Evolutionary conservation across 2,888 invertebrate species (phyloP).

Genomic region (Physocephala rufipes): DNA sequence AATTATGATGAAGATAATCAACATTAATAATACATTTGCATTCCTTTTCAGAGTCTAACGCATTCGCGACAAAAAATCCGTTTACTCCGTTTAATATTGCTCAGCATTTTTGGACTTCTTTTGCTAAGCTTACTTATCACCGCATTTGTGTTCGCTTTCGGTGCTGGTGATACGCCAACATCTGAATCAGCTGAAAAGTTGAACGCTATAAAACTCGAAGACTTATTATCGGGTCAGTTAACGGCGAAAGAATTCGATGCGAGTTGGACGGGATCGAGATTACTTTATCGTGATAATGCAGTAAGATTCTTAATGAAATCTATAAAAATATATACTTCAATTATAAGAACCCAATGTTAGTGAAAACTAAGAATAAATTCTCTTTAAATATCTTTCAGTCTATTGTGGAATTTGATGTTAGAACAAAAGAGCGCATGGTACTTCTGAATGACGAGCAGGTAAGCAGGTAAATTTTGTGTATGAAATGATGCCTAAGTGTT

Average conservation of each 20-base stretch:
- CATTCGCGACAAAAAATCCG: constrained; percentile 68
- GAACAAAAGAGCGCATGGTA: constrained; percentile 45
- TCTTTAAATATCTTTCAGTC: constrained; percentile 46
- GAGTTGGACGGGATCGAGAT: constrained; percentile 78
- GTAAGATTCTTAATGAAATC: constrained; percentile 48
- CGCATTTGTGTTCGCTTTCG: constrained; percentile 70
- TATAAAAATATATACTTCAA: neutral
- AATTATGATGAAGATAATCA: neutral
- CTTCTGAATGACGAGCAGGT: constrained; percentile 52
- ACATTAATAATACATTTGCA: neutral
- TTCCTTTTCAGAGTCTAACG: constrained; percentile 70
- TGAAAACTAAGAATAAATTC: no score
- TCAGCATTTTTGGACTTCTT: constrained; percentile 69
- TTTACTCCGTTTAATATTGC: constrained; percentile 69
- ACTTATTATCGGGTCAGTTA: constrained; percentile 76
- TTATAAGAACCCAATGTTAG: no score
- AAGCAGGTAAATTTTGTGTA: constrained; percentile 31
- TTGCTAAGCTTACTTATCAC: constrained; percentile 71
- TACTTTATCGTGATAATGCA: constrained; percentile 70
- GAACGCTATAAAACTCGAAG: constrained; percentile 72
- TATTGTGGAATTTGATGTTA: constrained; percentile 57
- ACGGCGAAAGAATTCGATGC: constrained; percentile 78
- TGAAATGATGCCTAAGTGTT: neutral
- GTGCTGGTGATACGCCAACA: constrained; percentile 50
- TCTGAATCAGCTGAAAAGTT: constrained; percentile 27